phyloP scores from a whole-genome alignment of 2,888 invertebrate species.

The Chrysolina oricalcia region DNA sequence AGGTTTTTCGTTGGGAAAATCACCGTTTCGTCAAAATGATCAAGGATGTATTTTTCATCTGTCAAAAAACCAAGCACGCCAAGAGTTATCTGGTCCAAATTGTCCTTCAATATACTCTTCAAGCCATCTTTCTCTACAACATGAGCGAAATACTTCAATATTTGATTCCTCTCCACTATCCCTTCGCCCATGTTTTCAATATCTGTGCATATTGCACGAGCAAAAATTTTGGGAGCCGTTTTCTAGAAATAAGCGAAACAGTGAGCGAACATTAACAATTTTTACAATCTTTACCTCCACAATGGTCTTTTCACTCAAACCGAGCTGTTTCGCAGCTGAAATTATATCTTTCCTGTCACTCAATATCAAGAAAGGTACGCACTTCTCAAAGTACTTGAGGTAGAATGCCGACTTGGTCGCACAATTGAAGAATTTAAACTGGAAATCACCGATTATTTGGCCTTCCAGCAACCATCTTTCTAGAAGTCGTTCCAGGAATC shows the following conservation, averaged over 20 bases:
- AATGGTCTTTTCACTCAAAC: slow-evolving; percentile 49
- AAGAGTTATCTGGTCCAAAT: slow-evolving; percentile 64
- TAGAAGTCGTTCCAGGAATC: slow-evolving; percentile 73
- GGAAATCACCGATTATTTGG: slow-evolving; percentile 66
- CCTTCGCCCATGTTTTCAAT: slow-evolving; percentile 60
- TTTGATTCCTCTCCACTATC: slow-evolving; percentile 59
- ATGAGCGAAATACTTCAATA: slow-evolving; percentile 61
- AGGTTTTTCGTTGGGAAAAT: slow-evolving; percentile 63
- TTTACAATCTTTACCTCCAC: slow-evolving; percentile 51
- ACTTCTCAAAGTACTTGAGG: slow-evolving; percentile 66
- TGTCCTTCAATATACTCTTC: slow-evolving; percentile 51
- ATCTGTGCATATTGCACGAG: slow-evolving; percentile 57
- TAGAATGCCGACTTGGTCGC: slow-evolving; percentile 69
- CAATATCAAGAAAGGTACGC: slow-evolving; percentile 70
- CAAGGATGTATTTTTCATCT: slow-evolving; percentile 61
- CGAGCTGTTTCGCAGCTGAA: slow-evolving; percentile 48
- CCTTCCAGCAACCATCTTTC: slow-evolving; percentile 66
- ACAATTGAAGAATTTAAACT: slow-evolving; percentile 67
- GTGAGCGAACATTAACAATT: slow-evolving; percentile 23
- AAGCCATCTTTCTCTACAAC: slow-evolving; percentile 60
- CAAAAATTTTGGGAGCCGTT: slow-evolving; percentile 58
- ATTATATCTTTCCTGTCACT: slow-evolving; percentile 61
- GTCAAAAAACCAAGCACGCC: slow-evolving; percentile 64
- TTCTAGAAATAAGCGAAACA: slow-evolving; percentile 50
- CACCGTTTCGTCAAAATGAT: slow-evolving; percentile 53